Evolutionary conservation across 2,888 invertebrate species (phyloP), one percentile per base, ranked within the genome.

Genomic region (Megaustenia siamemsis): DNA sequence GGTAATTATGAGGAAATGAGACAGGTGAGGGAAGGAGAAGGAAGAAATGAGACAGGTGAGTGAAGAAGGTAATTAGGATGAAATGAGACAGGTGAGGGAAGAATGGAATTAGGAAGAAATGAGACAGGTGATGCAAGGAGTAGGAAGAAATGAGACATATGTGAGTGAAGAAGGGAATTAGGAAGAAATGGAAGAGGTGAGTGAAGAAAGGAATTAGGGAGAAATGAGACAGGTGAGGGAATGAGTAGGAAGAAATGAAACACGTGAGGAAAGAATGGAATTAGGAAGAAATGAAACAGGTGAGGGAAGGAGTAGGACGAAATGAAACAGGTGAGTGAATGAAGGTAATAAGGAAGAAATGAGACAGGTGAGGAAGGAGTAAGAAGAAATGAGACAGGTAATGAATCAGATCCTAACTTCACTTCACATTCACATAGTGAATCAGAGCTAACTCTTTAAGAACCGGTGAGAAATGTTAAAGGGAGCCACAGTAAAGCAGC

Each of bases 51-150:
- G 80, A 69, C 85, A 85, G 77, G 81, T 86, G 32, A 40, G 71
- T 53, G 32, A 18, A 24, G 32, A 3, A 66, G 66, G 66, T n/a
- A n/a, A 15, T 10, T 38, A 63, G 40, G 45, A 24, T 24, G 18
- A 21, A 10, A 63, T 43, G 40, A 45, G 49, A 75, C 5, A n/a
- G 28, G n/a, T n/a, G n/a, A n/a, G n/a, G n/a, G n/a, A n/a, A n/a
- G n/a, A n/a, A n/a, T n/a, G n/a, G 90, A 83, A 91, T 90, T n/a
- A 93, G 94, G 86, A 94, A 93, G 93, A 90, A 81, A 69, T 83
- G 83, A 73, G 81, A 85, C n/a, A 40, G 71, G 35, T 21, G 10
- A 24, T 6, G 4, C n/a, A 32, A 32, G n/a, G n/a, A 15, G 1
- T 38, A 63, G 40, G 45, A 24, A 75, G 45, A 66, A 12, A 35